These are phyloP conservation scores for Dugesia japonica DNA, from an alignment of 2,888 invertebrate genomes.

Conservation along the genomic window DNA sequence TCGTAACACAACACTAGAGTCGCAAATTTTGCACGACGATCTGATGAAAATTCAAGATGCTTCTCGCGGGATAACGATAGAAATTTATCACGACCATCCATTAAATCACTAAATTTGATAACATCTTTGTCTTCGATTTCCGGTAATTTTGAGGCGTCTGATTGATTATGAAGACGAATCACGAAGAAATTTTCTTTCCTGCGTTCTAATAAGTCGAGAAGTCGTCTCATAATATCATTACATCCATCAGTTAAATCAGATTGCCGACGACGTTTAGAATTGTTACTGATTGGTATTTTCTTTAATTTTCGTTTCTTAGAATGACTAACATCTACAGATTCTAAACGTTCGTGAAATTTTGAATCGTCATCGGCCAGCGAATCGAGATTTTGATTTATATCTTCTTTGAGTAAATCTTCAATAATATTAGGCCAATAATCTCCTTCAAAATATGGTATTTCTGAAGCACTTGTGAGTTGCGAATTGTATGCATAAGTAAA, in stretches of 20 bases:
- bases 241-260: not conserved
- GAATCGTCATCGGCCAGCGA: not conserved
- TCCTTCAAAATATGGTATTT: constrained; percentile 52
- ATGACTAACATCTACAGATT: not conserved
- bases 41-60: constrained; percentile 90
- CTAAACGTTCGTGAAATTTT: too few relatives aligned
- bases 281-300: constrained; percentile 35
- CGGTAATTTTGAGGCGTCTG: not conserved
- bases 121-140: not conserved
- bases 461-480: constrained; percentile 56
- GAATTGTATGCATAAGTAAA: constrained; percentile 50
- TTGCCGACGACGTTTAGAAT: not conserved
- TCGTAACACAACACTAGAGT: constrained; percentile 52
- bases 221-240: not conserved
- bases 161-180: not conserved
- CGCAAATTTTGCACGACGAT: constrained; percentile 80
- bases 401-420: constrained; percentile 79
- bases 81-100: constrained; percentile 98
- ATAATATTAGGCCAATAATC: constrained; percentile 99
- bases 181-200: not conserved
- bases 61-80: constrained; percentile 88
- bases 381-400: too few relatives aligned
- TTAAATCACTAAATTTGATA: constrained; percentile 71
- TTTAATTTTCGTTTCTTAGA: not conserved
- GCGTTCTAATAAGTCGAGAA: not conserved